Evolutionary conservation across 2,113 vertebrate species (phyloP), one percentile per base, ranked within the genome.

Genomic region (Albula goreensis): DNA sequence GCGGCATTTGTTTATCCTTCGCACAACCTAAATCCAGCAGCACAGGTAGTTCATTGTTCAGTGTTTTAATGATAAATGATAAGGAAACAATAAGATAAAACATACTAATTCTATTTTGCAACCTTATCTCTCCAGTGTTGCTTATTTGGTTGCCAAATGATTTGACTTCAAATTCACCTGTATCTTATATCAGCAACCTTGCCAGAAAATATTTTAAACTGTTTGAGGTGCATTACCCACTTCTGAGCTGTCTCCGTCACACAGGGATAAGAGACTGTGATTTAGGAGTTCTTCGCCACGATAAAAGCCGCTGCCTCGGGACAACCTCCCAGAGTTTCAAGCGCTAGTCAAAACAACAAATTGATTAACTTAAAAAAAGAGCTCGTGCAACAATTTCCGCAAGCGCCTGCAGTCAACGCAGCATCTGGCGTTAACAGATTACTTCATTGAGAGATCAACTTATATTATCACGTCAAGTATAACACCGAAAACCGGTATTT

Each of bases 341-440:
- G 66, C 60, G 52, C 66, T 57, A 83, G 85, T 83, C 85, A 86
- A 83, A 83, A 86, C 12, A 86, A 86, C 57, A 51, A 78, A 80
- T 70, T 80, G 77, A 83, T 56, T 31, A 80, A 88, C 80, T 53
- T 70, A 82, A 87, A 85, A 70, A 85, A 88, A 66, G 48, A 79
- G 63, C 17, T 60, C 53, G 63, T 78, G 53, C 84, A 63, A 79
- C 70, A 51, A 79, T 85, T 81, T 83, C 87, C 70, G 53, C 74
- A 57, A 85, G 70, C 70, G 53, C 56, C 81, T 79, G n/a, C 80
- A 88, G 77, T 83, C 85, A 79, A 52, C 50, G 57, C 87, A 83
- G 41, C 85, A 88, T 80, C 57, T 86, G 87, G 84, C 25, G n/a
- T 78, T 66, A 85, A 82, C 63, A 83, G 77, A 79, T 88, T 83